These are phyloP conservation scores for Caradrina kadenii DNA, from an alignment of 2,888 invertebrate species.

Conservation along the genomic window DNA sequence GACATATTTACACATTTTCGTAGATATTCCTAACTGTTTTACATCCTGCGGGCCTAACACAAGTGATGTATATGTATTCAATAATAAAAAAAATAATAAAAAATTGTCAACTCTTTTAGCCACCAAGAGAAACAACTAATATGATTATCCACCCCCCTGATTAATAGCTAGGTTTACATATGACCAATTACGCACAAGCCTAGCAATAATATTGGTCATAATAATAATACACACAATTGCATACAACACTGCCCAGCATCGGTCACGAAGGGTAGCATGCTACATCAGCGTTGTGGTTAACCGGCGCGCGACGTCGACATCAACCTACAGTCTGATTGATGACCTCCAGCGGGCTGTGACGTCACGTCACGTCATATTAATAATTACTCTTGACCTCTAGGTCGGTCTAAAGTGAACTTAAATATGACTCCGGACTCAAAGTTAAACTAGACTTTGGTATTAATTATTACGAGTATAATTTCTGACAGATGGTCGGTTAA, in stretches of 20 bases:
- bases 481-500: slow-evolving; percentile 31
- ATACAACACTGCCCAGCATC: slow-evolving; percentile 58
- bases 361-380: slow-evolving; percentile 48
- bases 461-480: slow-evolving; percentile 46
- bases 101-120: neutral
- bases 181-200: no score
- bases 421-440: slow-evolving; percentile 39
- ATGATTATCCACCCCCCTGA: neutral
- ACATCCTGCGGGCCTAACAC: no score
- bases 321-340: slow-evolving; percentile 59
- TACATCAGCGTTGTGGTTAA: slow-evolving; percentile 86
- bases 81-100: no score
- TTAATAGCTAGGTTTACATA: neutral
- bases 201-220: slow-evolving; percentile 30
- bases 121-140: neutral
- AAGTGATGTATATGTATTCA: no score
- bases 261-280: slow-evolving; percentile 76
- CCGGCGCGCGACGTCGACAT: slow-evolving; percentile 77
- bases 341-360: slow-evolving; percentile 54
- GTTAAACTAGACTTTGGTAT: slow-evolving; percentile 48
- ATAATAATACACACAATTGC: slow-evolving; percentile 50
- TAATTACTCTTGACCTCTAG: slow-evolving; percentile 51
- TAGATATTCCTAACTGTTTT: no score
- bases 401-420: slow-evolving; percentile 41
- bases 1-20: neutral